phyloP scores from a whole-genome alignment of 2,113 vertebrate genomes.

The Rostratula benghalensis region DNA sequence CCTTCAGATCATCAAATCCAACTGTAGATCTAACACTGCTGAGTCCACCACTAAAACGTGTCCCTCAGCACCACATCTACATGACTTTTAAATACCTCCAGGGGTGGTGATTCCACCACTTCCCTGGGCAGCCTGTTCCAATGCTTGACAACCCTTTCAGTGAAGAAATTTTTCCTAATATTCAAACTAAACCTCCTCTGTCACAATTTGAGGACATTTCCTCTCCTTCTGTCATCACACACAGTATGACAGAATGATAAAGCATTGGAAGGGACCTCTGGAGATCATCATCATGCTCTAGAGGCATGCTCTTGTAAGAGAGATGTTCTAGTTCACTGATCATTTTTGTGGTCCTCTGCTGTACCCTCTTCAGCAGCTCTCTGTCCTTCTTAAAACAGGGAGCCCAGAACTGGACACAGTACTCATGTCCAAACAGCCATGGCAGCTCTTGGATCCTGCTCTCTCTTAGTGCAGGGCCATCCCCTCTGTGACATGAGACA shows the following conservation, averaged over 20 bases:
- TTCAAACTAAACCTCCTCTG: not conserved
- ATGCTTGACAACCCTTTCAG: rapidly evolving
- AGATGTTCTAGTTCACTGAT: too few relatives aligned
- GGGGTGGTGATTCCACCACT: not conserved
- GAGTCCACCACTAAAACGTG: not conserved
- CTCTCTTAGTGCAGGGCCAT: not conserved
- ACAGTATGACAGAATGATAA: too few relatives aligned
- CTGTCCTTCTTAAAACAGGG: too few relatives aligned
- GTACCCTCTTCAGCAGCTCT: too few relatives aligned
- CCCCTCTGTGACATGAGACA: not conserved
- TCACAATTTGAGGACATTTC: not conserved
- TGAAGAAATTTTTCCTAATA: not conserved
- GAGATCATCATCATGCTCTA: too few relatives aligned
- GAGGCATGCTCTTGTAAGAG: too few relatives aligned
- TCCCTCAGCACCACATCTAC: rapidly evolving
- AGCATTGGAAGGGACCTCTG: too few relatives aligned
- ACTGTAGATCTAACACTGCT: rapidly evolving
- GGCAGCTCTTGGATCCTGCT: slow-evolving; percentile 9
- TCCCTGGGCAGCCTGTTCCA: not conserved
- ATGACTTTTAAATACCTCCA: not conserved
- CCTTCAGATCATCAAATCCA: not conserved
- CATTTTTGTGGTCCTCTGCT: too few relatives aligned
- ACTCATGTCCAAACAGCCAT: not conserved
- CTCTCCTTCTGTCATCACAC: not conserved
- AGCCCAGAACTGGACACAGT: too few relatives aligned